Evolutionary conservation across 2,888 invertebrate genomes (phyloP).

Genomic region (Herminia tarsipennalis): DNA sequence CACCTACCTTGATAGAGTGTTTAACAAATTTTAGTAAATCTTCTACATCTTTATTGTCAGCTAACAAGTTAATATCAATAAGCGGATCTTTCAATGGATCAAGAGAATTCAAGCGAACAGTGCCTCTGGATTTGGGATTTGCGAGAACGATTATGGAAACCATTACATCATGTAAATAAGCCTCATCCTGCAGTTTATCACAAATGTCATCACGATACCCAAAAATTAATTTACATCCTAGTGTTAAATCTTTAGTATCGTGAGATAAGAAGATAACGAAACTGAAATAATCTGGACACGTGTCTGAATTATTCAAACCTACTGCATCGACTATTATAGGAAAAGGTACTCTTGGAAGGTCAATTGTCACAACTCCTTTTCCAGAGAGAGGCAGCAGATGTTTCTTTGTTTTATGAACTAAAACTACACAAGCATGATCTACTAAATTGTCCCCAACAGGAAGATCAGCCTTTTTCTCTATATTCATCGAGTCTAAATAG

Average conservation of each 20-base stretch:
- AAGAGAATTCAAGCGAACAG: constrained; percentile 34
- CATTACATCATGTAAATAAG: constrained; percentile 25
- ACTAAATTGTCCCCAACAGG: constrained; percentile 26
- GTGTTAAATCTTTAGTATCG: constrained; percentile 22
- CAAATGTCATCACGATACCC: constrained; percentile 22
- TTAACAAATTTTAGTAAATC: constrained; percentile 20
- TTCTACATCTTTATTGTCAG: constrained; percentile 18
- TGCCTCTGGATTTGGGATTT: constrained; percentile 67
- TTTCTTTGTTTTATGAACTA: constrained; percentile 15
- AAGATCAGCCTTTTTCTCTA: constrained; percentile 12
- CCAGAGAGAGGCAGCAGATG: neutral
- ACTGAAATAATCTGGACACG: constrained; percentile 21
- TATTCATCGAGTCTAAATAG: constrained; percentile 17
- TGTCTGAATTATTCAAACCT: constrained; percentile 17
- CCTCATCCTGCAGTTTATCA: constrained; percentile 51
- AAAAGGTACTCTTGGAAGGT: constrained; percentile 24
- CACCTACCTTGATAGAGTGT: constrained; percentile 31
- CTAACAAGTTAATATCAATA: constrained; percentile 25
- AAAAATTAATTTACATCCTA: constrained; percentile 15
- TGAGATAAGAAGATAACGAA: constrained; percentile 25
- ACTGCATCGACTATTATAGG: constrained; percentile 27
- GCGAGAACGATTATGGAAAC: constrained; percentile 22
- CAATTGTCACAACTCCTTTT: neutral
- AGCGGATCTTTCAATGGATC: constrained; percentile 42
- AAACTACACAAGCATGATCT: constrained; percentile 11